phyloP scores from a whole-genome alignment of 2,797 vertebrate genomes.

The Moxostoma hubbsi region DNA sequence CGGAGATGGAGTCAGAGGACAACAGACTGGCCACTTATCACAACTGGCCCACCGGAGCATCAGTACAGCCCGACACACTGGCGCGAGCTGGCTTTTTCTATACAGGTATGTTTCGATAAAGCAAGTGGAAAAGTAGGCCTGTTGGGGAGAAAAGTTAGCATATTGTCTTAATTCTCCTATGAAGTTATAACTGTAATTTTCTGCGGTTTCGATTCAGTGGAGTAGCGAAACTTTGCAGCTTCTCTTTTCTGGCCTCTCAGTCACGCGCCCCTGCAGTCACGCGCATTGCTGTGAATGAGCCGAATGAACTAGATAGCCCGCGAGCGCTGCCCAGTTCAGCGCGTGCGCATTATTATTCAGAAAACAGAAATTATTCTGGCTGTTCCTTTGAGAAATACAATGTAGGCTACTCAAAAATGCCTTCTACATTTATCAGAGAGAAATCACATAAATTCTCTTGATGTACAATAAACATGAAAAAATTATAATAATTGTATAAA shows the following conservation, averaged over 20 bases:
- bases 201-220: neutral
- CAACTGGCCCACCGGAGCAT: slow-evolving; percentile 79
- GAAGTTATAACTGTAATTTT: no score
- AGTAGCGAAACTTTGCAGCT: neutral
- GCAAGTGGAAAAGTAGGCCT: no score
- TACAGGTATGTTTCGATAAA: slow-evolving; percentile 76
- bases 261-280: slow-evolving; percentile 69
- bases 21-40: slow-evolving; percentile 82
- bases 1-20: slow-evolving; percentile 83
- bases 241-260: slow-evolving; percentile 68
- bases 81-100: slow-evolving; percentile 92
- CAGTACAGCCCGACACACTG: slow-evolving; percentile 77
- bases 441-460: no score
- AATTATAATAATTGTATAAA: no score
- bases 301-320: slow-evolving; percentile 78
- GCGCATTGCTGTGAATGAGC: slow-evolving; percentile 70
- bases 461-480: neutral
- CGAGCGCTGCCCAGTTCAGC: slow-evolving; percentile 49
- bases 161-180: neutral
- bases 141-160: no score
- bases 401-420: neutral
- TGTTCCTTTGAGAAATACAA: neutral
- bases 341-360: neutral
- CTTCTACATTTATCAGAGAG: no score
- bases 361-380: neutral